Conservation (phyloP, 2,888 invertebrate species). For the Teinopalpus imperialis region DNA sequence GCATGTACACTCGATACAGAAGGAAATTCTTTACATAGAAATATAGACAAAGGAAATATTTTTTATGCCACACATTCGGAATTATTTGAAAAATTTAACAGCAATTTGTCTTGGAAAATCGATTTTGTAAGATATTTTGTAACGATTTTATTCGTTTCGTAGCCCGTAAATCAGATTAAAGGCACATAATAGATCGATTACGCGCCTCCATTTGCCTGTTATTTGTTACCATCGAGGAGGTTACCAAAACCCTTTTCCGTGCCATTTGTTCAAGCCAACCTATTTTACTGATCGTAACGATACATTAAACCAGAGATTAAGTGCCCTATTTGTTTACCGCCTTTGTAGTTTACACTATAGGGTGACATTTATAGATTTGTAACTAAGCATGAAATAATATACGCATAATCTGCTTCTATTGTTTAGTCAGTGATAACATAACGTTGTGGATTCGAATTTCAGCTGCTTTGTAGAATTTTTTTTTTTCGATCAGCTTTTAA, state of each 20-base stretch:
- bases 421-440: too few relatives aligned
- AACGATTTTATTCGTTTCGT: conserved; percentile 1
- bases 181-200: conserved; percentile 41
- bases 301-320: conserved; percentile 74
- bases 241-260: conserved; percentile 68
- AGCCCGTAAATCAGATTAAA: conserved; percentile 24
- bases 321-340: conserved; percentile 62
- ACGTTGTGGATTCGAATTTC: too few relatives aligned
- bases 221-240: conserved; percentile 61
- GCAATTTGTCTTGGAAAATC: background rate
- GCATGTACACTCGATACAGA: too few relatives aligned
- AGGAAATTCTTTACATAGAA: too few relatives aligned
- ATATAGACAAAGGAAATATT: too few relatives aligned
- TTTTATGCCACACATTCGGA: too few relatives aligned
- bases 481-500: too few relatives aligned
- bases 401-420: too few relatives aligned
- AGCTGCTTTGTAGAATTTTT: too few relatives aligned
- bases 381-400: too few relatives aligned
- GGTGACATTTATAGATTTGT: conserved; percentile 29
- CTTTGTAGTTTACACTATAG: conserved; percentile 28
- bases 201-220: conserved; percentile 54
- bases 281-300: conserved; percentile 60
- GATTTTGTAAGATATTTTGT: background rate
- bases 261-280: conserved; percentile 64
- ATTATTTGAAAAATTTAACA: too few relatives aligned